These are phyloP conservation scores for Porites cylindrica DNA, from an alignment of 92 coral and sea anemone genomes.

Conservation along the genomic window DNA sequence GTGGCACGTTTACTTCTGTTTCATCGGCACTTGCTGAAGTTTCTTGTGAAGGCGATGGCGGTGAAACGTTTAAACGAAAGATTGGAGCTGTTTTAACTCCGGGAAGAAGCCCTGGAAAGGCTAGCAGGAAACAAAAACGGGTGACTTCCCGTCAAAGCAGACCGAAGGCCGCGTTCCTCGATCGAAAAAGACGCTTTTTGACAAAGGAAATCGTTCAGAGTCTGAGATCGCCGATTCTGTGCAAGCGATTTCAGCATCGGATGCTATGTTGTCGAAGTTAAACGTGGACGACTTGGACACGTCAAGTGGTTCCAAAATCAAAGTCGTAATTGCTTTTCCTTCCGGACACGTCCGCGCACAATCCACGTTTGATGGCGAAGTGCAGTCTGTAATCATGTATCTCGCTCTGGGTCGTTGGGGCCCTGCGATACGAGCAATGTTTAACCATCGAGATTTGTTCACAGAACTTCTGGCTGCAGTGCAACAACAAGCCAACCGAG, in stretches of 20 bases:
- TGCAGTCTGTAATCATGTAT: slow-evolving; percentile 5
- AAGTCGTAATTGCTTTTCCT: slow-evolving; percentile 24
- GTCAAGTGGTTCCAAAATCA: slow-evolving; percentile 10
- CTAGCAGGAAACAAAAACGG: background rate
- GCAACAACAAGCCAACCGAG: background rate
- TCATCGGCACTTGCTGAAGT: background rate
- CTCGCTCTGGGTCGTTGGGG: slow-evolving; percentile 20
- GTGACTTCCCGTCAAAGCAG: too few species aligned
- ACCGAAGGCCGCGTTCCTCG: too few species aligned
- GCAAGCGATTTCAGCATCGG: too few species aligned
- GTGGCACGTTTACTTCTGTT: background rate
- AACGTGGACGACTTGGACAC: slow-evolving; percentile 10
- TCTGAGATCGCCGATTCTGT: too few species aligned
- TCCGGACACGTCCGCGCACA: slow-evolving; percentile 4
- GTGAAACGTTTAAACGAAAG: background rate
- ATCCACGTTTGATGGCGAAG: slow-evolving; percentile 22
- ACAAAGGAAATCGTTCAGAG: too few species aligned
- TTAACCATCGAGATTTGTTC: slow-evolving; percentile 5
- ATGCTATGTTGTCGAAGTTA: background rate
- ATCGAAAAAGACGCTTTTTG: too few species aligned
- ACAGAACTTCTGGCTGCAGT: slow-evolving; percentile 1
- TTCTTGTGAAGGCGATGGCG: background rate
- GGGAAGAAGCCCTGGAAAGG: slow-evolving; percentile 1
- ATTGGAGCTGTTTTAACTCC: background rate
- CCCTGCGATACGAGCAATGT: slow-evolving; percentile 7